A percentile compares a stretch with the other conserved stretches of the same genome.
These are phyloP conservation scores for Sarcophaga bullata DNA, from an alignment of 1,140 invertebrate genomes.

Conservation along the genomic window DNA sequence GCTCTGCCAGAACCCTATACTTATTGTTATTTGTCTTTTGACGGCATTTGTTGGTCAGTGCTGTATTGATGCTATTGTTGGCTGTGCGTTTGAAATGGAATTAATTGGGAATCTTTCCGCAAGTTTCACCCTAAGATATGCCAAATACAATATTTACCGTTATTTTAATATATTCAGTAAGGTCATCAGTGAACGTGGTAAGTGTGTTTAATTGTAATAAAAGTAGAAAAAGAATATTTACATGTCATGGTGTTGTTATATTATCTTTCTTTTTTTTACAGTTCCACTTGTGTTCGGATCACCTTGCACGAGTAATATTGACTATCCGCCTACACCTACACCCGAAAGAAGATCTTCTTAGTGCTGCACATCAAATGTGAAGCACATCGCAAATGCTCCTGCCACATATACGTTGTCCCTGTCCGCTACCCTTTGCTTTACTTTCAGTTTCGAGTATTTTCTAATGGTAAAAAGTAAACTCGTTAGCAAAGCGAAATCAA, in stretches of 20 bases:
- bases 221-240: slow-evolving; percentile 27
- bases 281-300: slow-evolving; percentile 77
- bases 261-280: slow-evolving; percentile 60
- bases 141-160: slow-evolving; percentile 88
- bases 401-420: slow-evolving; percentile 87
- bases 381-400: slow-evolving; percentile 79
- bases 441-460: slow-evolving; percentile 85
- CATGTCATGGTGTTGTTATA: slow-evolving; percentile 43
- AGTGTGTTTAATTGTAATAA: slow-evolving; percentile 60
- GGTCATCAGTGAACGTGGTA: slow-evolving; percentile 92
- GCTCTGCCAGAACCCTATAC: slow-evolving; percentile 81
- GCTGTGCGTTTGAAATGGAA: slow-evolving; percentile 82
- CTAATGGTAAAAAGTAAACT: slow-evolving; percentile 66
- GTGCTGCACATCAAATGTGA: slow-evolving; percentile 54
- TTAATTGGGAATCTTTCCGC: slow-evolving; percentile 86
- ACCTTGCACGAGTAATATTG: slow-evolving; percentile 68
- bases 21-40: slow-evolving; percentile 84
- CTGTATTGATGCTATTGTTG: slow-evolving; percentile 84
- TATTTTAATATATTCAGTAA: slow-evolving; percentile 84
- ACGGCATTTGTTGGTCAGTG: slow-evolving; percentile 88
- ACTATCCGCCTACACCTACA: slow-evolving; percentile 69
- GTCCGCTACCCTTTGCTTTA: slow-evolving; percentile 81
- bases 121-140: slow-evolving; percentile 81
- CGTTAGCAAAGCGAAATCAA: neutral
- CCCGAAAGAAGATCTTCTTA: slow-evolving; percentile 63